Conservation (phyloP, 2,113 vertebrate genomes). For the Rhynchopsitta pachyrhyncha region DNA sequence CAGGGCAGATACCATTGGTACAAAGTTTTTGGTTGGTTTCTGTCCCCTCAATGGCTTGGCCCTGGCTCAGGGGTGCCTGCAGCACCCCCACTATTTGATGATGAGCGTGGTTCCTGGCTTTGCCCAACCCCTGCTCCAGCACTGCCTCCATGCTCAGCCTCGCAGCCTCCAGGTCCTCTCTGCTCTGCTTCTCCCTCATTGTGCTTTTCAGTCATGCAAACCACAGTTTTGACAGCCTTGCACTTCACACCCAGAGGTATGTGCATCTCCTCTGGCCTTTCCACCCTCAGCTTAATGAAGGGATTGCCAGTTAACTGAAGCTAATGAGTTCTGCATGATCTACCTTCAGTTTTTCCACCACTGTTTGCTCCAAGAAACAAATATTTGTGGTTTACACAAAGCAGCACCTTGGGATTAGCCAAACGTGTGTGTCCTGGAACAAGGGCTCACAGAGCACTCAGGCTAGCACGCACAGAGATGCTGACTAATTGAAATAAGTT, state of each 20-base stretch:
- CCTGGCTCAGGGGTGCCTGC: background rate
- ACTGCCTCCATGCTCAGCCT: background rate
- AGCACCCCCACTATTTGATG: background rate
- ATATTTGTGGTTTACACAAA: background rate
- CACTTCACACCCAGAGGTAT: background rate
- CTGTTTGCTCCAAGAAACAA: slow-evolving; percentile 4
- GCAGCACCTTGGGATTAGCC: background rate
- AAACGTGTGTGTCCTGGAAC: slow-evolving; percentile 10
- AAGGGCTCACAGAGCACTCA: background rate
- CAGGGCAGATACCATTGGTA: background rate
- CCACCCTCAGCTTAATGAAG: background rate
- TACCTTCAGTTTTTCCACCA: background rate
- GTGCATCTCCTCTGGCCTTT: background rate
- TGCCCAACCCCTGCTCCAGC: background rate
- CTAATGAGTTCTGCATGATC: background rate
- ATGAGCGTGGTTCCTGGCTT: background rate
- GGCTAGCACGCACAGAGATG: background rate
- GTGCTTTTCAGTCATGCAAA: background rate
- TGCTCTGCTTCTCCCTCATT: background rate
- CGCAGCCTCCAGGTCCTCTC: background rate
- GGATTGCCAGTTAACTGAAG: background rate
- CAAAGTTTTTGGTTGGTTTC: background rate
- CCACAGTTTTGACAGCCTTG: background rate
- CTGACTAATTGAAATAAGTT: background rate
- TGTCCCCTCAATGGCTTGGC: background rate